Conservation (phyloP, 1,140 invertebrate species). For the Hormaphis cornu region DNA sequence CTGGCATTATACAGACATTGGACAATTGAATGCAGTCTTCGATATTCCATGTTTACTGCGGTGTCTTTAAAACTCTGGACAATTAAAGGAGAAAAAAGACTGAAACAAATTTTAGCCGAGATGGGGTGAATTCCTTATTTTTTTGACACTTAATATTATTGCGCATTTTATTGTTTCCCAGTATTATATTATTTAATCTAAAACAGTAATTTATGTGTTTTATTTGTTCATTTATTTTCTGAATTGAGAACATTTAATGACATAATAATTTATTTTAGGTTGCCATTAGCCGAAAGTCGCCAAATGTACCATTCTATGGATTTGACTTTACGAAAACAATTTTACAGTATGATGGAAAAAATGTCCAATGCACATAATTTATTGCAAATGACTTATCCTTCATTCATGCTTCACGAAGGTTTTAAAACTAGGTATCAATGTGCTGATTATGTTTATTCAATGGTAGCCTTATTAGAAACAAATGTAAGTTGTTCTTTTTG, state of each 20-base stretch:
- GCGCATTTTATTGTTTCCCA: neutral
- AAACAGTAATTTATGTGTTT: neutral
- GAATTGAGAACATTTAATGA: constrained; percentile 33
- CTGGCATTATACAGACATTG: constrained; percentile 80
- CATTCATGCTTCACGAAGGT: constrained; percentile 67
- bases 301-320: constrained; percentile 85
- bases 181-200: neutral
- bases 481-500: constrained; percentile 45
- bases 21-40: constrained; percentile 76
- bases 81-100: constrained; percentile 66
- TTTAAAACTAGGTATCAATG: constrained; percentile 72
- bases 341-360: constrained; percentile 65
- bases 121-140: constrained; percentile 58
- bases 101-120: constrained; percentile 83
- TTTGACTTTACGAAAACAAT: constrained; percentile 63
- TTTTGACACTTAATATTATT: no score
- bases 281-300: constrained; percentile 75
- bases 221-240: neutral
- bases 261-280: constrained; percentile 44
- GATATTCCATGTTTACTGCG: constrained; percentile 64
- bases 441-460: constrained; percentile 70
- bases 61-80: constrained; percentile 73
- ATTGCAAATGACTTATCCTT: constrained; percentile 58
- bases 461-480: constrained; percentile 71
- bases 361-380: constrained; percentile 71